Evolutionary conservation across 35 echinoderm and acorn worm genomes (phyloP).

Genomic region (Stichopus chloronotus): DNA sequence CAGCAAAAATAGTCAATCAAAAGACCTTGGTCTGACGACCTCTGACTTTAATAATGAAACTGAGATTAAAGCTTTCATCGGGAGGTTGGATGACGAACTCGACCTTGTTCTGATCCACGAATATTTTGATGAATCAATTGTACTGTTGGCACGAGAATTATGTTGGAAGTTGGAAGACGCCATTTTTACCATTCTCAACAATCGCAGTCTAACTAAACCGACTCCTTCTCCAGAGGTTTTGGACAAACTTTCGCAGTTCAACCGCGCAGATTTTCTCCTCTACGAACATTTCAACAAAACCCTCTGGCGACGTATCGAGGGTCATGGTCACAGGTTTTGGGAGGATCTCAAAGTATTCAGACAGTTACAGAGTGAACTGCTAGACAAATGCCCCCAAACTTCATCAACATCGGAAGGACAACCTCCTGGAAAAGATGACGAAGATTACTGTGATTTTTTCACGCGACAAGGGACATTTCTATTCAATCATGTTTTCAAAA

Average conservation of each 20-base stretch:
- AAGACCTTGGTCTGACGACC: background rate
- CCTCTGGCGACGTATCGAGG: conserved; percentile 52
- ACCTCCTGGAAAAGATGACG: background rate
- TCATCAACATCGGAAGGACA: background rate
- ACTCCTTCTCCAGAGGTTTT: background rate
- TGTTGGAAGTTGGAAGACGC: conserved; percentile 11
- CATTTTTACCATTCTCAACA: background rate
- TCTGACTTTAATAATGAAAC: conserved; percentile 3
- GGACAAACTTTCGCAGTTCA: conserved; percentile 39
- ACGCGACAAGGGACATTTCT: background rate
- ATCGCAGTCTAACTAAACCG: background rate
- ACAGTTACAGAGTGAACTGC: background rate
- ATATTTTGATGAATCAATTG: conserved; percentile 24
- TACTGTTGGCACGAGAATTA: background rate
- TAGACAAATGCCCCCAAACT: background rate
- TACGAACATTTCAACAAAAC: conserved; percentile 70
- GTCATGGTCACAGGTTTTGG: conserved; percentile 49
- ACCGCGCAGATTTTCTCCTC: conserved; percentile 58
- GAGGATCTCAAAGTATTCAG: conserved; percentile 50
- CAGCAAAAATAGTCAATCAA: conserved; percentile 1
- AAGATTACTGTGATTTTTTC: background rate
- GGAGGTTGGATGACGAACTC: background rate
- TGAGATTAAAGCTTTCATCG: background rate
- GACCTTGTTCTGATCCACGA: conserved; percentile 1
- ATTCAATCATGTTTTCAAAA: background rate